These are phyloP conservation scores for Myathropa florea DNA, from an alignment of 2,888 invertebrate species.

Conservation along the genomic window DNA sequence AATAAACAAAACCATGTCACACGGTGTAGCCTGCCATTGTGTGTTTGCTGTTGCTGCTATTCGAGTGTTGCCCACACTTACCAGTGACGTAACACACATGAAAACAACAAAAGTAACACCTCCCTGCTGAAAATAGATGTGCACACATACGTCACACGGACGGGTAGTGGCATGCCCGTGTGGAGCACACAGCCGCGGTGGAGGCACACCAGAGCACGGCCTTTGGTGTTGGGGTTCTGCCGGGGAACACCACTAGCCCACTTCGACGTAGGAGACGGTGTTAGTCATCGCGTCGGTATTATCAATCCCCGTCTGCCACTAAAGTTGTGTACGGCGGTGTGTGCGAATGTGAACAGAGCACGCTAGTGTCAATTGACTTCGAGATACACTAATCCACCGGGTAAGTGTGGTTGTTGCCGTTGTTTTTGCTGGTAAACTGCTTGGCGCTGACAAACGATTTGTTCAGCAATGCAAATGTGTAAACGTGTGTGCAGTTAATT, in stretches of 20 bases:
- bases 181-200: not conserved
- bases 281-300: conserved; percentile 46
- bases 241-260: conserved; percentile 28
- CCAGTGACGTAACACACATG: conserved; percentile 51
- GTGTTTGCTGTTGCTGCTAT: conserved; percentile 7
- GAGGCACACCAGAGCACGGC: not conserved
- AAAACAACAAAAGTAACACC: conserved; percentile 5
- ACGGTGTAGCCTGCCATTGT: conserved; percentile 36
- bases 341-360: conserved; percentile 2
- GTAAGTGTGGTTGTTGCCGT: not conserved
- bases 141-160: conserved; percentile 44
- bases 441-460: not conserved
- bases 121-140: not conserved
- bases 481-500: not conserved
- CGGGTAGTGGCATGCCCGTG: conserved; percentile 1
- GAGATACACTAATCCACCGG: not conserved
- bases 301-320: not conserved
- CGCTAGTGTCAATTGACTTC: not conserved
- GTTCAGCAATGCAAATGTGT: not conserved
- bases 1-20: conserved; percentile 10
- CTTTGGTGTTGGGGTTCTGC: conserved; percentile 19
- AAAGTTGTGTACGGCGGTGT: conserved; percentile 1
- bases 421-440: not conserved
- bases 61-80: conserved; percentile 38
- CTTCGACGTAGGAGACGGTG: not conserved